Percentiles rank a stretch among this genome's conserved stretches.
These are phyloP conservation scores for Tyrophagus putrescentiae DNA, from an alignment of 1,140 invertebrate genomes.

Conservation along the genomic window DNA sequence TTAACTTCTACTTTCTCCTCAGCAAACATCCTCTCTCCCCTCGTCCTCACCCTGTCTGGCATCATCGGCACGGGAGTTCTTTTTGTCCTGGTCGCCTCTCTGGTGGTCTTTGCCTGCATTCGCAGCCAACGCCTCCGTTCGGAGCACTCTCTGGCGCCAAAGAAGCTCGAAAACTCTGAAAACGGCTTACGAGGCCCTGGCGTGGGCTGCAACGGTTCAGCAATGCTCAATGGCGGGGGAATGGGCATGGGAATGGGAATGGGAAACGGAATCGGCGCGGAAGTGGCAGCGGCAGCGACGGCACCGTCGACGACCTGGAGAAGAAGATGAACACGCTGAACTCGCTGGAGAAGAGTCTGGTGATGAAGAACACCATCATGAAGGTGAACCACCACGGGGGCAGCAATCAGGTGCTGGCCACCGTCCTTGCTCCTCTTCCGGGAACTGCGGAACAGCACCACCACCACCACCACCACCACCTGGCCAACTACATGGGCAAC, in stretches of 20 bases:
- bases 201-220: background rate
- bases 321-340: slow-evolving; percentile 7
- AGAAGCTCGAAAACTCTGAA: too few relatives aligned
- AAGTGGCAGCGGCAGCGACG: background rate
- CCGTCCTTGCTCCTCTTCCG: too few relatives aligned
- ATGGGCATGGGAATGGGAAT: background rate
- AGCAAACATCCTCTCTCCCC: slow-evolving; percentile 41
- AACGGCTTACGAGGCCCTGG: too few relatives aligned
- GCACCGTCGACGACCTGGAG: background rate
- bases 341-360: slow-evolving; percentile 4
- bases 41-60: slow-evolving; percentile 46
- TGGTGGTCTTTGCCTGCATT: slow-evolving; percentile 1
- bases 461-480: background rate
- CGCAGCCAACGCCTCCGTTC: background rate
- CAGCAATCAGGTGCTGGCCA: background rate
- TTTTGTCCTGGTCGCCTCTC: background rate
- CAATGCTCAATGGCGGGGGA: background rate
- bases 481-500: background rate
- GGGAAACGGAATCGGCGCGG: too few relatives aligned
- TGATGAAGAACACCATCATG: slow-evolving; percentile 15
- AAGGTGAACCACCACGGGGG: slow-evolving; percentile 6
- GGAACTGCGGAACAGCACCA: too few relatives aligned
- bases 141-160: slow-evolving; percentile 2
- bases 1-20: background rate
- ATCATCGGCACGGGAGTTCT: slow-evolving; percentile 49